phyloP scores from a whole-genome alignment of 2,113 vertebrate genomes.

The Parus major region DNA sequence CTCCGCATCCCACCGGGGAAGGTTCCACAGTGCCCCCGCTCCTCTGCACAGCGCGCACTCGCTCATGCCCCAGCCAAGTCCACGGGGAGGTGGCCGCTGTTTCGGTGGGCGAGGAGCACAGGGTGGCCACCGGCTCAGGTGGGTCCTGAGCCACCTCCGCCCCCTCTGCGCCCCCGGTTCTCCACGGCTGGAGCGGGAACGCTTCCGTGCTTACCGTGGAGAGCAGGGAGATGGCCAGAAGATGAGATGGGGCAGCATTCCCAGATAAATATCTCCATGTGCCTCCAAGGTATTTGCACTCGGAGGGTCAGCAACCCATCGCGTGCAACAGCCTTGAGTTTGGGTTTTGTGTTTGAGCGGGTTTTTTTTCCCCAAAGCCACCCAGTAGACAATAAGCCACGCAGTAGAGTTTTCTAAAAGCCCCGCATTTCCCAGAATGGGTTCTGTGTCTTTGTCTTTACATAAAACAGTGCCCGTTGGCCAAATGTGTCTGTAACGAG shows the following conservation, averaged over 20 bases:
- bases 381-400: neutral
- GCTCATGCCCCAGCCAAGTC: neutral
- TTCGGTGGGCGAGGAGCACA: neutral
- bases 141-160: neutral
- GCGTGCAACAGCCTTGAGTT: neutral
- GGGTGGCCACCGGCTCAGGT: accelerated
- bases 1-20: accelerated
- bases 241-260: neutral
- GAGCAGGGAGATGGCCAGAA: neutral
- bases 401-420: constrained; percentile 4
- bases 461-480: constrained; percentile 38
- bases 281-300: neutral
- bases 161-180: neutral
- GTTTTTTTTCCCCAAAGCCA: neutral
- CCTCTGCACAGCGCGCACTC: neutral
- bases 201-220: neutral
- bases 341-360: neutral
- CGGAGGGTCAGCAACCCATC: neutral
- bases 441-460: constrained; percentile 29
- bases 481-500: constrained; percentile 48
- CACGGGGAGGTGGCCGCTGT: neutral
- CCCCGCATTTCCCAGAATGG: neutral
- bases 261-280: neutral
- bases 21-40: accelerated
- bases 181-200: neutral